A percentile compares a stretch with the other conserved stretches of the same genome.
Conservation (phyloP, 2,797 vertebrate genomes). For the Silurus lanzhouensis region DNA sequence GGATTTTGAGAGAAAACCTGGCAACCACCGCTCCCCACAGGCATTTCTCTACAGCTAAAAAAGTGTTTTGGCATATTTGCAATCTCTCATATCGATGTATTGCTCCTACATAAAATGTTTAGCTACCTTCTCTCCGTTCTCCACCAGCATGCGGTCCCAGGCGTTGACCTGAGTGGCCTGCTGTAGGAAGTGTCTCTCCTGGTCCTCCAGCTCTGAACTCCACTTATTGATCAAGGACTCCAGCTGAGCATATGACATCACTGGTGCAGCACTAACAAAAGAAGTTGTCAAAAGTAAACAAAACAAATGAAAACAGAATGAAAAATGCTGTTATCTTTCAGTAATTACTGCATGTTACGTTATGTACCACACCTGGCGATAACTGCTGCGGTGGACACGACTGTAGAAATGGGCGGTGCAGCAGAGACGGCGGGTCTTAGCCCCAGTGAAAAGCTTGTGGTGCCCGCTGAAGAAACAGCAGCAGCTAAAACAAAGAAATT, state of each 20-base stretch:
- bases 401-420: constrained; percentile 29
- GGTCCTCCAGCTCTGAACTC: constrained; percentile 96
- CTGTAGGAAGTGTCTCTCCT: constrained; percentile 94
- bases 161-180: constrained; percentile 97
- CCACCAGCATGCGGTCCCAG: constrained; percentile 90
- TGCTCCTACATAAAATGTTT: background rate
- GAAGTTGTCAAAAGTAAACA: background rate
- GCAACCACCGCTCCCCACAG: too few relatives aligned
- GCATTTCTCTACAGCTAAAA: too few relatives aligned
- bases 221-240: constrained; percentile 97
- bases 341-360: background rate
- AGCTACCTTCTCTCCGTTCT: constrained; percentile 89
- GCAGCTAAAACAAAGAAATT: constrained; percentile 40
- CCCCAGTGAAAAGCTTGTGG: constrained; percentile 67
- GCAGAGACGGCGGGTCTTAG: constrained; percentile 64
- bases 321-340: background rate
- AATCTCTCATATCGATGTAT: background rate
- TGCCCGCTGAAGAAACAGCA: constrained; percentile 42
- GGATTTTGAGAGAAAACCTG: too few relatives aligned
- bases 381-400: constrained; percentile 43
- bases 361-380: constrained; percentile 40
- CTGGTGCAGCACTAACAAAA: constrained; percentile 66
- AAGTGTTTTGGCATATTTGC: background rate
- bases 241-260: constrained; percentile 92
- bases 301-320: background rate